These are phyloP conservation scores for Thalassophryne amazonica DNA, from an alignment of 2,797 vertebrate genomes.

Conservation along the genomic window DNA sequence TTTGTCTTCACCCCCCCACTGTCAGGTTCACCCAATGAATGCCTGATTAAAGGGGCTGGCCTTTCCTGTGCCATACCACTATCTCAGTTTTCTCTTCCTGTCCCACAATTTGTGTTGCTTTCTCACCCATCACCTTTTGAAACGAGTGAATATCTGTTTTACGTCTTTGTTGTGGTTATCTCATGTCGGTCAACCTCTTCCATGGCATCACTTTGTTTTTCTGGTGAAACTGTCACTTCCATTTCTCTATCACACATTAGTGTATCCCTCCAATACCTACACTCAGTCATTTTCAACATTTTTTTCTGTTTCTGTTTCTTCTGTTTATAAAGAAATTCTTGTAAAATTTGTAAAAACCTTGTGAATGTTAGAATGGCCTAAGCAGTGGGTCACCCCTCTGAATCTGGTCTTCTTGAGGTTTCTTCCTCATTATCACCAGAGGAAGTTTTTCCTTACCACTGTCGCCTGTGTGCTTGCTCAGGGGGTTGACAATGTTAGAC, in stretches of 20 bases:
- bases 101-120: constrained; percentile 11
- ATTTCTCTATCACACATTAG: constrained; percentile 13
- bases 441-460: too few relatives aligned
- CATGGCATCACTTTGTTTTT: constrained; percentile 26
- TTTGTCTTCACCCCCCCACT: constrained; percentile 11
- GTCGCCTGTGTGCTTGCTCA: too few relatives aligned
- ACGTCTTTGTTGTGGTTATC: constrained; percentile 25
- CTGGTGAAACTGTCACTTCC: constrained; percentile 1
- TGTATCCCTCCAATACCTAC: too few relatives aligned
- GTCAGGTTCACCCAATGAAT: constrained; percentile 15
- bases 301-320: too few relatives aligned
- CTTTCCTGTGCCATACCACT: constrained; percentile 37
- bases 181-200: constrained; percentile 19
- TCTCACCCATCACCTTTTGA: constrained; percentile 2
- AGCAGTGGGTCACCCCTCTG: too few relatives aligned
- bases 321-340: too few relatives aligned
- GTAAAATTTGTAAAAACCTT: too few relatives aligned
- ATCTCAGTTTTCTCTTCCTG: constrained; percentile 38
- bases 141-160: constrained; percentile 10
- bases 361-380: too few relatives aligned
- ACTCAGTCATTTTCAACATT: too few relatives aligned
- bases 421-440: too few relatives aligned
- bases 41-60: constrained; percentile 32
- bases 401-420: too few relatives aligned
- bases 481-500: too few relatives aligned